phyloP scores from a whole-genome alignment of 2,888 invertebrate species.

The Pyrrhosoma nymphula region DNA sequence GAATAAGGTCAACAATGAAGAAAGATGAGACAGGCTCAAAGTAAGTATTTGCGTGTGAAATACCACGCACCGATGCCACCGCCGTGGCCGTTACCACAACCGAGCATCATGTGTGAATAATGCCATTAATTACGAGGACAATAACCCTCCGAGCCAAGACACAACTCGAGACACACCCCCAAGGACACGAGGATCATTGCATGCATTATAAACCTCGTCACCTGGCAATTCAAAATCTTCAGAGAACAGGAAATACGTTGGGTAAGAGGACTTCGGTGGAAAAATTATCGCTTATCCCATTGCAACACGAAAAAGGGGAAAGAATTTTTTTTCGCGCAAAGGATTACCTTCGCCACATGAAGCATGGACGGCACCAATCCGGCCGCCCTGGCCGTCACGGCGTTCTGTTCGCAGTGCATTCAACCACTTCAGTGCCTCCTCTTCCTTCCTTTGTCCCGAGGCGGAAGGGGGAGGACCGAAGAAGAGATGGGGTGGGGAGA shows the following conservation, averaged over 20 bases:
- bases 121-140: background rate
- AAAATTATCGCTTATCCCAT: background rate
- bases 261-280: background rate
- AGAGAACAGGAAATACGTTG: background rate
- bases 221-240: background rate
- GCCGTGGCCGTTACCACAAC: background rate
- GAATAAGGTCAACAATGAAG: no score
- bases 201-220: background rate
- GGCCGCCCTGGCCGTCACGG: background rate
- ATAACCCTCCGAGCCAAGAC: background rate
- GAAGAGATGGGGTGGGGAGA: background rate
- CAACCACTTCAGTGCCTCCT: background rate
- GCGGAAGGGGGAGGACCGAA: background rate
- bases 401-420: background rate
- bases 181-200: background rate
- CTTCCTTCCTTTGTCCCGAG: slow-evolving; percentile 39
- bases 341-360: slow-evolving; percentile 21
- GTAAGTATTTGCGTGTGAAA: background rate
- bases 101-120: background rate
- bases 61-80: background rate
- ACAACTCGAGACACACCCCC: background rate
- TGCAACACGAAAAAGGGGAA: background rate
- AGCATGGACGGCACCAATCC: background rate
- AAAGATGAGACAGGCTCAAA: no score
- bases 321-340: background rate